Conservation (phyloP, 2,113 vertebrate genomes). For the Psophia crepitans region DNA sequence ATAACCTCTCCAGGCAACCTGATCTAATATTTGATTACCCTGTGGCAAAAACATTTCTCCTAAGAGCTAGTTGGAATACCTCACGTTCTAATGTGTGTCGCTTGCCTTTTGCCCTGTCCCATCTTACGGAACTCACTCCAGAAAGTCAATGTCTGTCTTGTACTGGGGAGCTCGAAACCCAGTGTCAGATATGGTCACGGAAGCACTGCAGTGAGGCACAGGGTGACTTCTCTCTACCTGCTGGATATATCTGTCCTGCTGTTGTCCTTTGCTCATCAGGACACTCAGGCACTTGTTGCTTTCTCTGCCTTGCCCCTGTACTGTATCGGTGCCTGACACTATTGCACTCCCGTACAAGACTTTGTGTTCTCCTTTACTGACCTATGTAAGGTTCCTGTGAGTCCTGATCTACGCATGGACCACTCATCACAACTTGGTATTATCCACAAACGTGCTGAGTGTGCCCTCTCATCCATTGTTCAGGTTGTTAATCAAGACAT, state of each 20-base stretch:
- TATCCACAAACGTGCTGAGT: neutral
- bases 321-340: neutral
- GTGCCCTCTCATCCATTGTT: no score
- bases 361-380: neutral
- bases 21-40: neutral
- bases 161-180: neutral
- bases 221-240: neutral
- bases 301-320: neutral
- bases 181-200: neutral
- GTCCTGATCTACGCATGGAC: neutral
- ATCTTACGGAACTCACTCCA: neutral
- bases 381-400: neutral
- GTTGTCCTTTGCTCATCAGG: neutral
- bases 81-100: neutral
- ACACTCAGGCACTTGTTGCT: neutral
- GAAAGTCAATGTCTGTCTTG: neutral
- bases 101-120: neutral
- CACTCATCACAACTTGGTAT: neutral
- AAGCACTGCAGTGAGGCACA: neutral
- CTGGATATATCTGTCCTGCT: neutral
- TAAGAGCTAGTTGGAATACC: neutral
- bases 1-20: neutral
- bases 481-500: neutral
- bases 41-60: neutral
- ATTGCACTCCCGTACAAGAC: no score